phyloP scores from a whole-genome alignment of 2,888 invertebrate genomes.

The Lacanobia oleracea region DNA sequence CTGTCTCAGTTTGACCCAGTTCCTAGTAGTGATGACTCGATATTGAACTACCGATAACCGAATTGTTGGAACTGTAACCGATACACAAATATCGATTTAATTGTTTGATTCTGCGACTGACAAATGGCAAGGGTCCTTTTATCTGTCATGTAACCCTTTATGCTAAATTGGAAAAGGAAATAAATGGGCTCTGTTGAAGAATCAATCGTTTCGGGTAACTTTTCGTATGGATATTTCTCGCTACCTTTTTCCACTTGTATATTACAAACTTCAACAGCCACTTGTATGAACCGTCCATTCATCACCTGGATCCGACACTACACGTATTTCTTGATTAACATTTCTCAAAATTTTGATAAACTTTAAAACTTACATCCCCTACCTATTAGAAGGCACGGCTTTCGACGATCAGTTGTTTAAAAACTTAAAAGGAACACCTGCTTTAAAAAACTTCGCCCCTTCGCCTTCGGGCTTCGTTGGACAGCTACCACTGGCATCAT shows the following conservation, averaged over 20 bases:
- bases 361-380: neutral
- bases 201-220: neutral
- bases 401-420: conserved; percentile 6
- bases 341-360: neutral
- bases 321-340: neutral
- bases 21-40: conserved; percentile 64
- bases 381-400: neutral
- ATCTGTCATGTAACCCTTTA: conserved; percentile 4
- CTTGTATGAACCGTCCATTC: neutral
- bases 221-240: neutral
- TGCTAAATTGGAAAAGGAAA: conserved; percentile 25
- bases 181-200: conserved; percentile 13
- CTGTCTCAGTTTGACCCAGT: conserved; percentile 78
- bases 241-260: neutral
- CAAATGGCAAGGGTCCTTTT: conserved; percentile 10
- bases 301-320: no score
- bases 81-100: conserved; percentile 46
- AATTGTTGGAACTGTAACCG: conserved; percentile 44
- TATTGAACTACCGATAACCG: conserved; percentile 48
- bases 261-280: neutral
- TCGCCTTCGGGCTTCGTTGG: conserved; percentile 5
- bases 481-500: conserved; percentile 17
- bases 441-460: conserved; percentile 23
- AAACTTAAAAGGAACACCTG: conserved; percentile 10
- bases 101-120: conserved; percentile 17